Conservation (phyloP, 2,888 invertebrate genomes). For the Heliconius sara region DNA sequence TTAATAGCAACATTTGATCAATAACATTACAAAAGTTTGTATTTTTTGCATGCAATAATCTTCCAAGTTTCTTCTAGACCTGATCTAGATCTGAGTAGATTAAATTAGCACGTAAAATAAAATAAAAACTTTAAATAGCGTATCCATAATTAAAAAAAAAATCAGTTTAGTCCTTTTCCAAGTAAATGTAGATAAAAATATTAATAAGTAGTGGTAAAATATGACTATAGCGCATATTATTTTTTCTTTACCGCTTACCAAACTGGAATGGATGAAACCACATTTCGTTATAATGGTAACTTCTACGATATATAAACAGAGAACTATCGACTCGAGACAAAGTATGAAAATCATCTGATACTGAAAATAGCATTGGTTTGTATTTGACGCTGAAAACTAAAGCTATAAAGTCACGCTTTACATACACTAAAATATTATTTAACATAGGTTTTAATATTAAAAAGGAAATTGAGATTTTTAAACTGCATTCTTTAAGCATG, state of each 20-base stretch:
- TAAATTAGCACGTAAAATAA: slow-evolving; percentile 29
- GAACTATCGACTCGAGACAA: slow-evolving; percentile 98
- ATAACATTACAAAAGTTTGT: slow-evolving; percentile 29
- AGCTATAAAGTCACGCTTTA: slow-evolving; percentile 38
- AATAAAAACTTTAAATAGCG: slow-evolving; percentile 32
- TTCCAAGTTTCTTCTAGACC: slow-evolving; percentile 38
- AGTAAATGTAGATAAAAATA: slow-evolving; percentile 49
- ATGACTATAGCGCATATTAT: slow-evolving; percentile 77
- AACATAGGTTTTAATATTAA: slow-evolving; percentile 2
- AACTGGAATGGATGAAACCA: slow-evolving; percentile 73
- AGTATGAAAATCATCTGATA: slow-evolving; percentile 98
- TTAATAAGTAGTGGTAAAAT: slow-evolving; percentile 43
- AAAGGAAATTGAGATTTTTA: neutral
- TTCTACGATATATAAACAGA: slow-evolving; percentile 85
- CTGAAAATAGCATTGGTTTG: slow-evolving; percentile 97
- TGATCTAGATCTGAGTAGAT: slow-evolving; percentile 28
- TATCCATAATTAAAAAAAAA: neutral
- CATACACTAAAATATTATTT: slow-evolving; percentile 31
- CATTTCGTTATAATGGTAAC: slow-evolving; percentile 56
- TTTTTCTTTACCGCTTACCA: slow-evolving; percentile 82
- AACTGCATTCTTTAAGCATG: slow-evolving; percentile 16
- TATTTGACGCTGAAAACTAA: slow-evolving; percentile 67
- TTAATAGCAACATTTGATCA: slow-evolving; percentile 40
- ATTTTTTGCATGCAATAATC: slow-evolving; percentile 40
- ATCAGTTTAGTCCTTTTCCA: slow-evolving; percentile 20